phyloP scores from a whole-genome alignment of 2,113 vertebrate genomes.

The Ranitomeya variabilis region DNA sequence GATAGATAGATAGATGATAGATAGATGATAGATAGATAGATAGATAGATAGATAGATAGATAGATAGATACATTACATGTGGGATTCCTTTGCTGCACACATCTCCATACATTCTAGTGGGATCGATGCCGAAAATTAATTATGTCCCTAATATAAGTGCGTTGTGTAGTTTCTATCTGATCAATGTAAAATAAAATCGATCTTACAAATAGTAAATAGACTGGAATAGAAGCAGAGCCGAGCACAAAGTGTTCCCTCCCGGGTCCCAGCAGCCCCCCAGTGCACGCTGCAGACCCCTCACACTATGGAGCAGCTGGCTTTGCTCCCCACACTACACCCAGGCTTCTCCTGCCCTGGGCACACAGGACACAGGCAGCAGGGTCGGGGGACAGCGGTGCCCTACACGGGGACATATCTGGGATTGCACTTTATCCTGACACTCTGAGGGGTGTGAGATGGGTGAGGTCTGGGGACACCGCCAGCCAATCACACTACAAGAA shows the following conservation, averaged over 20 bases:
- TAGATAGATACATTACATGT: not conserved
- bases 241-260: not conserved
- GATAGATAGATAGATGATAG: too few relatives aligned
- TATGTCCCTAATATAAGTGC: not conserved
- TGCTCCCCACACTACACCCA: not conserved
- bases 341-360: not conserved
- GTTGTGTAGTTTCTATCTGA: not conserved
- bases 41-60: not conserved
- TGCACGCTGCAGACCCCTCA: not conserved
- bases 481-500: slow-evolving; percentile 64
- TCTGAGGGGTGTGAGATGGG: slow-evolving; percentile 48
- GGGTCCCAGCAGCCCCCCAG: not conserved
- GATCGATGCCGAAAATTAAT: not conserved
- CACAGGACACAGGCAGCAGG: not conserved
- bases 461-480: slow-evolving; percentile 14
- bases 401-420: not conserved
- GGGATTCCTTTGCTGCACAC: not conserved
- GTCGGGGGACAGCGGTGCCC: not conserved
- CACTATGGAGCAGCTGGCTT: not conserved
- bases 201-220: not conserved
- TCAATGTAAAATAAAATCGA: not conserved
- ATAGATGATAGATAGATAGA: not conserved
- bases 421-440: slow-evolving; percentile 29
- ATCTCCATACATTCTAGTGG: not conserved
- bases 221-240: not conserved